Evolutionary conservation across 2,797 vertebrate species (phyloP).

Genomic region (Bradypus variegatus): DNA sequence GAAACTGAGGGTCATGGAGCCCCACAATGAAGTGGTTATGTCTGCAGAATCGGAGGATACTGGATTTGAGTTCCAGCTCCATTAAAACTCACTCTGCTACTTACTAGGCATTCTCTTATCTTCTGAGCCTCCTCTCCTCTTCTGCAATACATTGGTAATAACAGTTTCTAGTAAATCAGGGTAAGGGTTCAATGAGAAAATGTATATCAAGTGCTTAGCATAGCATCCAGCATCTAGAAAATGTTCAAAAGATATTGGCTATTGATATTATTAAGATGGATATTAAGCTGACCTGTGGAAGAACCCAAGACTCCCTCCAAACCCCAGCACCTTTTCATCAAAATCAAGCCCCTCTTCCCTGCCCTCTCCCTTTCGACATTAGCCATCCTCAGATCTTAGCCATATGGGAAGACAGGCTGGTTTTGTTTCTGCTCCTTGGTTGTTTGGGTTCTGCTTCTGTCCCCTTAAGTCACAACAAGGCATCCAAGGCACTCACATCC

Average conservation of each 20-base stretch:
- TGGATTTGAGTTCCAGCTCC: neutral
- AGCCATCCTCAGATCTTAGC: neutral
- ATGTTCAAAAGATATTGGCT: neutral
- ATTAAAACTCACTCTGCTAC: neutral
- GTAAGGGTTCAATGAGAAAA: neutral
- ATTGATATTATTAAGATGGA: neutral
- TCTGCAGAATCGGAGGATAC: neutral
- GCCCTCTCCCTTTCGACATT: neutral
- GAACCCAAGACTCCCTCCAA: neutral
- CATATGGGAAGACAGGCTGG: neutral
- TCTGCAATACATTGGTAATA: neutral
- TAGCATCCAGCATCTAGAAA: neutral
- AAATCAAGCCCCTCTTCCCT: neutral
- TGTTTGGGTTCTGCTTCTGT: conserved; percentile 9
- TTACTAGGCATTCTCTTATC: neutral
- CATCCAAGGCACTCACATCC: neutral
- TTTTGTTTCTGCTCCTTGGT: neutral
- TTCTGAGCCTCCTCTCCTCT: neutral
- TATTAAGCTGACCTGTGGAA: neutral
- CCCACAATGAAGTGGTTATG: neutral
- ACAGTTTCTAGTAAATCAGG: neutral
- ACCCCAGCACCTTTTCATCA: neutral
- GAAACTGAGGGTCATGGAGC: neutral
- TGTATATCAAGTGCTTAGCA: neutral
- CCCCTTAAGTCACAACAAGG: neutral